Conservation (phyloP, 2,113 vertebrate genomes). For the Pagrus major region DNA sequence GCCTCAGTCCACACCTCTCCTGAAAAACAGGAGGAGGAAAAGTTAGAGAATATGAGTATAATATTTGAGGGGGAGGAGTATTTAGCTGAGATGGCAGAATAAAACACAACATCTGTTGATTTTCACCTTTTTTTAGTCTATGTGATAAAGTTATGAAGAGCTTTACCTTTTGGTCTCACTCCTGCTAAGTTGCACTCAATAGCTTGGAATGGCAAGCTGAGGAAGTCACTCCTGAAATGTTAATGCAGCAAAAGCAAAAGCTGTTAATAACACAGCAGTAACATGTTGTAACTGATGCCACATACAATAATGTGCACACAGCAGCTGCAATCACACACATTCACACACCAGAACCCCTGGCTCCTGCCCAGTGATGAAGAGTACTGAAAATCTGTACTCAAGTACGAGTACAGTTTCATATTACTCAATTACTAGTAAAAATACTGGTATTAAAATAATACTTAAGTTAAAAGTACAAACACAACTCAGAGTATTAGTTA, state of each 20-base stretch:
- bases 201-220: conserved; percentile 95
- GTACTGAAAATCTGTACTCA: too few relatives aligned
- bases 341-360: background rate
- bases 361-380: background rate
- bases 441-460: too few relatives aligned
- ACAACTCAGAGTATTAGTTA: too few relatives aligned
- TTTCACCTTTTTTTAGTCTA: background rate
- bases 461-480: too few relatives aligned
- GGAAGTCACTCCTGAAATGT: conserved; percentile 90
- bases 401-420: too few relatives aligned
- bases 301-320: background rate
- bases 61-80: background rate
- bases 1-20: conserved; percentile 86
- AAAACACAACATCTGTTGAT: background rate
- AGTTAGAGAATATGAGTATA: background rate
- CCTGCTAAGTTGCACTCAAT: conserved; percentile 92
- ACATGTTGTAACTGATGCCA: background rate
- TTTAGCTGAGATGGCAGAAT: background rate
- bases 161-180: conserved; percentile 86
- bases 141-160: background rate
- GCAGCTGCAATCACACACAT: background rate
- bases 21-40: conserved; percentile 47
- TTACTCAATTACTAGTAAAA: too few relatives aligned
- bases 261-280: conserved; percentile 36
- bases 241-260: conserved; percentile 54